These are phyloP conservation scores for Ianthella basta DNA, from an alignment of 37 sponge, comb jelly and placozoan genomes.

Conservation along the genomic window DNA sequence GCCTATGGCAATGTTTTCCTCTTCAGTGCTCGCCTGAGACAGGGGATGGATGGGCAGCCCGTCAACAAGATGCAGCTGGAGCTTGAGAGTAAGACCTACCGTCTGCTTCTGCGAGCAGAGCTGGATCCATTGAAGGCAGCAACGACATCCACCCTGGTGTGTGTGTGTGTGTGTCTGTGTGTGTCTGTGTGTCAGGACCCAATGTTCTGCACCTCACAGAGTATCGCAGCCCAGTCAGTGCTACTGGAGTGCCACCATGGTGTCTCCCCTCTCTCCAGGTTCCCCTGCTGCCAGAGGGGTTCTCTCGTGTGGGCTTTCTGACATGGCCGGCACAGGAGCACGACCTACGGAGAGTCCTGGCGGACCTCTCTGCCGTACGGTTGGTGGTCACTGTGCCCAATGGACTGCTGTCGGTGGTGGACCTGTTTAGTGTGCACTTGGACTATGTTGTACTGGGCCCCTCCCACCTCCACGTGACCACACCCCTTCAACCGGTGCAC, in stretches of 20 bases:
- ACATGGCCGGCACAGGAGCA: slow-evolving; percentile 10
- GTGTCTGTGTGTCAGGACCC: too few species aligned
- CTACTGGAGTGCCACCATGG: too few species aligned
- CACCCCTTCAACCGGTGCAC: slow-evolving; percentile 21
- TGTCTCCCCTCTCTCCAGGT: not conserved
- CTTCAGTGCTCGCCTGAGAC: not conserved
- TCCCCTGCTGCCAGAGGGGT: not conserved
- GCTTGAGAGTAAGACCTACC: not conserved
- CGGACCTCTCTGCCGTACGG: slow-evolving; percentile 32
- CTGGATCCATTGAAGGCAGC: not conserved
- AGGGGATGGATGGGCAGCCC: not conserved
- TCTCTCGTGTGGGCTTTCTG: not conserved
- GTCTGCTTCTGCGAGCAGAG: not conserved
- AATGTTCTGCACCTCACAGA: too few species aligned
- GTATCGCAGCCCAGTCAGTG: too few species aligned
- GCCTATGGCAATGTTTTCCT: slow-evolving; percentile 55
- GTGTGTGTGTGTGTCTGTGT: not conserved
- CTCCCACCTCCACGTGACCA: not conserved
- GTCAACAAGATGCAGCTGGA: not conserved
- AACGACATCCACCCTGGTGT: not conserved
- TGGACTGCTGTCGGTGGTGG: not conserved
- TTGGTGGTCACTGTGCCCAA: not conserved
- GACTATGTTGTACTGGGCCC: slow-evolving; percentile 40
- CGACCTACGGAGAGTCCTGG: slow-evolving; percentile 44
- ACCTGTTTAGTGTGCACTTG: slow-evolving; percentile 23